Evolutionary conservation across 1,140 invertebrate genomes (phyloP).

Genomic region (Anthonomus grandis): DNA sequence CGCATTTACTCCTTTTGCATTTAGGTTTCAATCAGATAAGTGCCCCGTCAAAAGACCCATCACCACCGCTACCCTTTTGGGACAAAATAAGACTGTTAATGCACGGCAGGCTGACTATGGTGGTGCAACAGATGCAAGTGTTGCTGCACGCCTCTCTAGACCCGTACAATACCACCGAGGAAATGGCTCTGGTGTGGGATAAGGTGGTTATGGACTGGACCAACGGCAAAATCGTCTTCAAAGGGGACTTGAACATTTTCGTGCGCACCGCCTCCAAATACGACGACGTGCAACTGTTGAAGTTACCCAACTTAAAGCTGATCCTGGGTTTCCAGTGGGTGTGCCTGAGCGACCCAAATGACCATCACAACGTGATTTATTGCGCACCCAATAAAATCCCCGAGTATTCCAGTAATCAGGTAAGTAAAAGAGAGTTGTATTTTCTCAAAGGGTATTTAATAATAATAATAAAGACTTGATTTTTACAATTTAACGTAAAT

Average conservation of each 20-base stretch:
- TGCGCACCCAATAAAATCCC: slow-evolving; percentile 96
- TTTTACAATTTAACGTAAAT: too few relatives aligned
- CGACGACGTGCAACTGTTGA: slow-evolving; percentile 90
- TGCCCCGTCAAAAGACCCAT: slow-evolving; percentile 87
- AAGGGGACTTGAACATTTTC: slow-evolving; percentile 82
- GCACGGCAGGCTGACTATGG: slow-evolving; percentile 88
- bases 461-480: too few relatives aligned
- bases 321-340: slow-evolving; percentile 87
- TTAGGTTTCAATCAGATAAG: slow-evolving; percentile 67
- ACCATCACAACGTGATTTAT: slow-evolving; percentile 94
- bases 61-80: slow-evolving; percentile 92
- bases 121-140: slow-evolving; percentile 81
- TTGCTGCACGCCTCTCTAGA: slow-evolving; percentile 91
- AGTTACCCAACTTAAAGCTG: slow-evolving; percentile 85
- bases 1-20: not conserved
- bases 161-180: slow-evolving; percentile 97
- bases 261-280: slow-evolving; percentile 97
- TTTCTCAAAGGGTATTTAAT: too few relatives aligned
- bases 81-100: slow-evolving; percentile 92
- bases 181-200: slow-evolving; percentile 96
- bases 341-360: slow-evolving; percentile 88
- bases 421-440: slow-evolving; percentile 43
- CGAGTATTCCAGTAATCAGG: slow-evolving; percentile 94
- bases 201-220: slow-evolving; percentile 93
- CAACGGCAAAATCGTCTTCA: slow-evolving; percentile 85